Conservation (phyloP, 1,140 invertebrate genomes). For the Agrypnia vestita region DNA sequence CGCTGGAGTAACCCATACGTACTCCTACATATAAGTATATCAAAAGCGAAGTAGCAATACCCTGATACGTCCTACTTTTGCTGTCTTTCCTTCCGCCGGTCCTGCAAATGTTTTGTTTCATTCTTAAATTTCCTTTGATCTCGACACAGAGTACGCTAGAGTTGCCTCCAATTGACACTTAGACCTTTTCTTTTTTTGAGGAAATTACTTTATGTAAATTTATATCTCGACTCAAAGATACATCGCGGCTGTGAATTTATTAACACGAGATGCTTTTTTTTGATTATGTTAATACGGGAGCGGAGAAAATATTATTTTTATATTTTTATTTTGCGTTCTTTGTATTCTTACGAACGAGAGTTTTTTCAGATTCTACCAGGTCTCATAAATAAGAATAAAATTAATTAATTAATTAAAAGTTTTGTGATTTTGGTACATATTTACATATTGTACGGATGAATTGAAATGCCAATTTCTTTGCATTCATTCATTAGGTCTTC, state of each 20-base stretch:
- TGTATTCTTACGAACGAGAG: no score
- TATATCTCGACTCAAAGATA: slow-evolving; percentile 22
- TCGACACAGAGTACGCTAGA: slow-evolving; percentile 23
- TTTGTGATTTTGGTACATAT: no score
- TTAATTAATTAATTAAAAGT: no score
- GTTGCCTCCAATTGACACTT: slow-evolving; percentile 42
- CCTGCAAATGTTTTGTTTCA: slow-evolving; percentile 26
- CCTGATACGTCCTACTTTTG: background rate
- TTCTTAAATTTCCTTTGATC: slow-evolving; percentile 45
- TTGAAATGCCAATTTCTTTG: no score
- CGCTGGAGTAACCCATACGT: no score
- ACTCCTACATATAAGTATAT: no score
- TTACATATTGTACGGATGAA: no score
- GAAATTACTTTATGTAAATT: slow-evolving; percentile 49
- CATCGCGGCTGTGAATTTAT: slow-evolving; percentile 10
- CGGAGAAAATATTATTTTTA: background rate
- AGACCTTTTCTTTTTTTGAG: slow-evolving; percentile 25
- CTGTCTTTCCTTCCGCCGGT: slow-evolving; percentile 1
- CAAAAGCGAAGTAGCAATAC: background rate
- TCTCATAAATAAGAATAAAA: no score
- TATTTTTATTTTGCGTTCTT: no score
- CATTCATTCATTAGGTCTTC: no score
- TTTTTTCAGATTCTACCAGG: no score
- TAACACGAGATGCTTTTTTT: slow-evolving; percentile 1
- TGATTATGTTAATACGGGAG: background rate